These are phyloP conservation scores for Mixornis gularis DNA, from an alignment of 2,113 vertebrate species.

Conservation along the genomic window DNA sequence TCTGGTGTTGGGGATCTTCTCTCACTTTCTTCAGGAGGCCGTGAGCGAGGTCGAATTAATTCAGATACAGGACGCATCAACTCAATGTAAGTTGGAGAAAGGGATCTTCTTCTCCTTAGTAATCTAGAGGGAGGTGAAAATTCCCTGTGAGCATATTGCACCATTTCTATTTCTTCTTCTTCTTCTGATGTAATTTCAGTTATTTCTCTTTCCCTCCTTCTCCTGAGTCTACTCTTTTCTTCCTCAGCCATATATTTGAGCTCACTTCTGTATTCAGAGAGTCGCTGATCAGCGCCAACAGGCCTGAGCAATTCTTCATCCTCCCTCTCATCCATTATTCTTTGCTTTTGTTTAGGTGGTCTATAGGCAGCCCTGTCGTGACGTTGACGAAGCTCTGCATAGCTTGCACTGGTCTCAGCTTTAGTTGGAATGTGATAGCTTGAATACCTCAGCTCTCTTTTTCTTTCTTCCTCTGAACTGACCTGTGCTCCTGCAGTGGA, in stretches of 20 bases:
- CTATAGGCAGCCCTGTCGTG: constrained; percentile 83
- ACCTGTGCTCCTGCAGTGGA: constrained; percentile 74
- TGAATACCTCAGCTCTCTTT: constrained; percentile 79
- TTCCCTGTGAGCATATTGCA: constrained; percentile 66
- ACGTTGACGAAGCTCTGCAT: constrained; percentile 84
- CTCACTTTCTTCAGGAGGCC: constrained; percentile 71
- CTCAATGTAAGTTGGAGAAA: constrained; percentile 91
- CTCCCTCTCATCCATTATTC: constrained; percentile 87
- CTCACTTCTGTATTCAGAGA: constrained; percentile 85
- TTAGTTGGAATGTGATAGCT: constrained; percentile 88
- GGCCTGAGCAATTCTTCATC: constrained; percentile 92
- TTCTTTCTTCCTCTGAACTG: constrained; percentile 74
- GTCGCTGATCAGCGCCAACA: constrained; percentile 75
- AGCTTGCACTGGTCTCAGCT: constrained; percentile 85
- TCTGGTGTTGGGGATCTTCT: constrained; percentile 82
- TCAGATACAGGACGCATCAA: constrained; percentile 92
- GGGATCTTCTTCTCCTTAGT: constrained; percentile 86
- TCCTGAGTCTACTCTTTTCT: constrained; percentile 79
- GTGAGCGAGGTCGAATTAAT: constrained; percentile 77
- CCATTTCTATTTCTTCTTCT: constrained; percentile 78
- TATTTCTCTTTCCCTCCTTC: constrained; percentile 77
- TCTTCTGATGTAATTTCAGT: constrained; percentile 72
- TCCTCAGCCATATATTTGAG: constrained; percentile 86
- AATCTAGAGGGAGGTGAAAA: constrained; percentile 77
- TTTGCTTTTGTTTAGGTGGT: constrained; percentile 82